These are phyloP conservation scores for Lacanobia wlatinum DNA, from an alignment of 2,888 invertebrate genomes.

Conservation along the genomic window DNA sequence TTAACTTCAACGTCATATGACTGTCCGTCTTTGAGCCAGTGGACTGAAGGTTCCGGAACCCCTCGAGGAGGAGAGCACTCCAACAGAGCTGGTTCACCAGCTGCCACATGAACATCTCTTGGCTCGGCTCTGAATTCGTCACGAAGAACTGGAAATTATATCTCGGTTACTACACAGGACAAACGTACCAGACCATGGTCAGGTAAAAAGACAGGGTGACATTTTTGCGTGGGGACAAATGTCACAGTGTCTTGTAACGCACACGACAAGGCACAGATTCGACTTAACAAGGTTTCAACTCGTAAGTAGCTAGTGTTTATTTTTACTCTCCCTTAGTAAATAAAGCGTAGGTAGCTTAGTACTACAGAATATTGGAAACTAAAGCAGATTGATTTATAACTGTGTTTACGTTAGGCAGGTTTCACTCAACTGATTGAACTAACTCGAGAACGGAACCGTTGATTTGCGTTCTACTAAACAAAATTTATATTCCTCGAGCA, in stretches of 20 bases:
- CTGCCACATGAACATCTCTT: conserved; percentile 97
- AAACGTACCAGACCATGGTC: not conserved
- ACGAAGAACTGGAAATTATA: conserved; percentile 94
- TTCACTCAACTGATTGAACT: conserved; percentile 52
- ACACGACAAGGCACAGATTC: conserved; percentile 3
- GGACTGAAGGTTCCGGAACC: conserved; percentile 97
- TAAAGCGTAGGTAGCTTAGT: conserved; percentile 40
- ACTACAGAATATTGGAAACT: conserved; percentile 48
- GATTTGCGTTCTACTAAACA: conserved; percentile 13
- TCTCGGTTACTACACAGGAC: conserved; percentile 20
- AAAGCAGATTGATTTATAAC: conserved; percentile 53
- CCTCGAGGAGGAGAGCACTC: conserved; percentile 99
- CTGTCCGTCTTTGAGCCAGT: conserved; percentile 96
- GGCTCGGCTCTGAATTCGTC: conserved; percentile 98
- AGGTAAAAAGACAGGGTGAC: not conserved
- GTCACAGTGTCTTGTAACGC: conserved; percentile 4
- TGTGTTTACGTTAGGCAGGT: conserved; percentile 43
- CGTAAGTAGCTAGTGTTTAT: conserved; percentile 22
- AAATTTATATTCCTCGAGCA: conserved; percentile 9
- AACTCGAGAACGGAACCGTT: conserved; percentile 25
- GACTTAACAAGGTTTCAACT: not conserved
- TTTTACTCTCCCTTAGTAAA: conserved; percentile 31
- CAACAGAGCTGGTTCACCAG: conserved; percentile 97
- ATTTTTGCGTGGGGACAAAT: conserved; percentile 16
- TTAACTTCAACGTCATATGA: conserved; percentile 91